phyloP scores from a whole-genome alignment of 2,888 invertebrate species.

The Panzeria rudis region DNA sequence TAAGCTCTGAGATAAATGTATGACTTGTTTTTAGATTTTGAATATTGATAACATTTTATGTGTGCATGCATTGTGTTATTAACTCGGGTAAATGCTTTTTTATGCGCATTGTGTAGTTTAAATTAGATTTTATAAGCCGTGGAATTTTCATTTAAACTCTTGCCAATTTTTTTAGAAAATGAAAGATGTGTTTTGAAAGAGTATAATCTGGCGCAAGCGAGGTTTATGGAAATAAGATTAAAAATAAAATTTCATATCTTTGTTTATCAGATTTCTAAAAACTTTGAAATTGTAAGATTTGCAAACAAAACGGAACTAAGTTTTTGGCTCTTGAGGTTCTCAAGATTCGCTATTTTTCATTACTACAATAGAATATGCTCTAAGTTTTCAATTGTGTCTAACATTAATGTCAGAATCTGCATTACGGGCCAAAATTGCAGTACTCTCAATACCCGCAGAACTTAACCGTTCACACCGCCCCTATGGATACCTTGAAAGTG shows the following conservation, averaged over 20 bases:
- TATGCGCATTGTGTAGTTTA: neutral
- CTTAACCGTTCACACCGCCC: too few species aligned
- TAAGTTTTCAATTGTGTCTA: too few species aligned
- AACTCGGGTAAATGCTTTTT: constrained; percentile 22
- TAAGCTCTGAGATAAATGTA: constrained; percentile 1
- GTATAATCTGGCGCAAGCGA: constrained; percentile 18
- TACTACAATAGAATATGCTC: too few species aligned
- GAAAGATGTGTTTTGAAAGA: constrained; percentile 16
- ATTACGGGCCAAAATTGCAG: too few species aligned
- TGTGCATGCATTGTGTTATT: constrained; percentile 18
- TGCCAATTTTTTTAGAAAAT: neutral
- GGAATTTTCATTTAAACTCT: constrained; percentile 35
- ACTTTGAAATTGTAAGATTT: neutral
- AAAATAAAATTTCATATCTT: neutral
- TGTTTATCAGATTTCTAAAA: neutral
- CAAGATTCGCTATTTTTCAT: too few species aligned
- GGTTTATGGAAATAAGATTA: neutral
- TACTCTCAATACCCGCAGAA: too few species aligned
- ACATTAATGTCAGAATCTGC: too few species aligned
- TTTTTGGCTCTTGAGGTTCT: too few species aligned
- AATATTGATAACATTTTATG: constrained; percentile 31
- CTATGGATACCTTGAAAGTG: too few species aligned
- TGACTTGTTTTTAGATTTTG: constrained; percentile 35
- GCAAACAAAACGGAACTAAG: neutral
- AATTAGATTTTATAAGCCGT: constrained; percentile 27